A percentile compares a stretch with the other conserved stretches of the same genome.
Evolutionary conservation across 2,888 invertebrate species (phyloP).

Genomic region (Temnothorax unifasciatus): DNA sequence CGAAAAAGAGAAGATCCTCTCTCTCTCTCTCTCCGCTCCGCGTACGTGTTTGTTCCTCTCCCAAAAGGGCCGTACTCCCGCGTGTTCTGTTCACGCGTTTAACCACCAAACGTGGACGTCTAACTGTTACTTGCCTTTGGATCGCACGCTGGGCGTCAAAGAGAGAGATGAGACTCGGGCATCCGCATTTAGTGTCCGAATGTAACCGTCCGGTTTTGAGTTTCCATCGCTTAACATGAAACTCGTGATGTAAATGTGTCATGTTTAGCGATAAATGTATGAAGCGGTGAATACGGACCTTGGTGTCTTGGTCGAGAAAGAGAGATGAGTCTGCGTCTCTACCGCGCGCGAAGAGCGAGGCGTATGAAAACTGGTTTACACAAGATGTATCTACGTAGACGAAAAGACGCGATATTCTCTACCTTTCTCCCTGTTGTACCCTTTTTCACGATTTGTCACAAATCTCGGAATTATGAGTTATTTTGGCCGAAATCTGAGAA

Average conservation of each 20-base stretch:
- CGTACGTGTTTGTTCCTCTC: conserved; percentile 37
- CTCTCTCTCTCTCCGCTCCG: neutral
- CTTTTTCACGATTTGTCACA: conserved; percentile 43
- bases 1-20: conserved; percentile 58
- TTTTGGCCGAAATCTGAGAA: neutral
- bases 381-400: conserved; percentile 65
- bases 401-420: conserved; percentile 58
- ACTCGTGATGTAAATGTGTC: neutral
- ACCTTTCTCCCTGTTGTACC: conserved; percentile 12
- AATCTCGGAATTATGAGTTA: conserved; percentile 21
- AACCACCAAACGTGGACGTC: neutral
- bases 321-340: conserved; percentile 69
- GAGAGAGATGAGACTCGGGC: conserved; percentile 6
- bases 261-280: conserved; percentile 23
- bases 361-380: conserved; percentile 75
- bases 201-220: neutral
- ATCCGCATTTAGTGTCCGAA: neutral
- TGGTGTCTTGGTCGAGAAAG: conserved; percentile 52
- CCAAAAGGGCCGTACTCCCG: conserved; percentile 52
- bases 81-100: conserved; percentile 27
- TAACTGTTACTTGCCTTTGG: conserved; percentile 12
- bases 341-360: conserved; percentile 45
- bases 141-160: neutral
- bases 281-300: conserved; percentile 31
- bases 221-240: conserved; percentile 7